Base-by-base conservation (phyloP, 2,888 invertebrate genomes). In the Linnaemya tessellans region DNA sequence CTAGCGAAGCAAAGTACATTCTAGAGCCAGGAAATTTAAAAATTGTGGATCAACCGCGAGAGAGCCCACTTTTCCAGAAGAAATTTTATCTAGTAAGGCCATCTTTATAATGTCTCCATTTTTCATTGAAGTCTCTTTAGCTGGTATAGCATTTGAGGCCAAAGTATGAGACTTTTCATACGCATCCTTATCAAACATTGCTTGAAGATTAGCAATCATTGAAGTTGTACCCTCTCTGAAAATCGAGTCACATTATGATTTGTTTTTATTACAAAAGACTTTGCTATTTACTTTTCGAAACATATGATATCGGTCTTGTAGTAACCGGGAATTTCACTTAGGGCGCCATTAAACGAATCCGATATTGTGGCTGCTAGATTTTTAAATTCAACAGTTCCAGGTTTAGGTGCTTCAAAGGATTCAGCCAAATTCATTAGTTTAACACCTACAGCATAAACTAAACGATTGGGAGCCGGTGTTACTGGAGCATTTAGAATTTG, bases 1-100 rank as follows among this genome's bases (percentile, higher is more conserved):
- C 18, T n/a, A 15, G 0, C 11, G 15, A 0, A 11, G 60, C 25
- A 67, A 65, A 77, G 94, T 92, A 97, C 97, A 93, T 90, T 95
- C 94, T 85, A 94, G 94, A 1, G 96, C 94, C 89, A 95, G 94
- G 88, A 97, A 95, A 73, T 96, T 94, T 82, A 97, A 92, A 91
- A 96, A 97, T 83, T 95, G 95, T 0, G 97, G 97, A 92, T 98
- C 97, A 0, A 98, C 95, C 30, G 95, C 95, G 1, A 98, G 92
- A 41, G 96, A 95, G 1, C 97, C 98, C 9, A 97, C 95, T 89
- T 94, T 94, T 7, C 97, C 97, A 0, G 93, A 94, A 2, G 94
- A 93, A 0, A 98, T 93, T 11, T 96, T 96, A 56, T 96, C 96
- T 83, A 94, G 92, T 1, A 98, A 93, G 0, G 95, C 94, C 35